Conservation (phyloP, 2,113 vertebrate genomes). For the Mus musculus region DNA sequence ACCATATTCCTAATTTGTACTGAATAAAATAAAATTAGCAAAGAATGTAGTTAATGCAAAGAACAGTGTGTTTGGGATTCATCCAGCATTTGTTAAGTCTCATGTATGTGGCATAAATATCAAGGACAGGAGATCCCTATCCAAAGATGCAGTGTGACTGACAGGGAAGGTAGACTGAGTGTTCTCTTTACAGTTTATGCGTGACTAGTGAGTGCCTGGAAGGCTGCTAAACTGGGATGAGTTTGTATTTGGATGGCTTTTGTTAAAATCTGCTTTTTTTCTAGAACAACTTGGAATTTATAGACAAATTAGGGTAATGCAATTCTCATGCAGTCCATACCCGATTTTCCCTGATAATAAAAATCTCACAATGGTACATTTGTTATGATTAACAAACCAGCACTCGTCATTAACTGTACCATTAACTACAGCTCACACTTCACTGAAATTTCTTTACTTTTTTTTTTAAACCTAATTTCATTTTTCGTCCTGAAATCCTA, state of each 20-base stretch:
- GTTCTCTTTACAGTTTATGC: background rate
- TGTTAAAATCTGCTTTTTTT: constrained; percentile 36
- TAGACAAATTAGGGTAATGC: background rate
- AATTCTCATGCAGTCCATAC: background rate
- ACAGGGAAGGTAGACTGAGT: background rate
- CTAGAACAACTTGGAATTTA: constrained; percentile 27
- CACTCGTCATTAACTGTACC: background rate
- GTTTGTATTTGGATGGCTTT: background rate
- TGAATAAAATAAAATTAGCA: background rate
- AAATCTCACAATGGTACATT: background rate
- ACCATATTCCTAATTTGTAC: background rate
- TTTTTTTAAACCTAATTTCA: background rate
- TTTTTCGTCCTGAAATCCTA: background rate
- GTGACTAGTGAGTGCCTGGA: background rate
- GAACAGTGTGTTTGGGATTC: background rate
- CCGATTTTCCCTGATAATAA: background rate
- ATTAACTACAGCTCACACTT: background rate
- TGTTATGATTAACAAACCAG: background rate
- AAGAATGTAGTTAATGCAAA: background rate
- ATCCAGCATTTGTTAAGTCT: background rate
- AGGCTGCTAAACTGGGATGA: background rate
- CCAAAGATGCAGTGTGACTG: background rate
- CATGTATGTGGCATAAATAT: background rate
- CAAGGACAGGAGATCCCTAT: background rate
- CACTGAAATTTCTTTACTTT: constrained; percentile 8